Percentiles rank a stretch among this genome's conserved stretches.
Evolutionary conservation across 2,888 invertebrate genomes (phyloP).

Genomic region (Saturnia japonica): DNA sequence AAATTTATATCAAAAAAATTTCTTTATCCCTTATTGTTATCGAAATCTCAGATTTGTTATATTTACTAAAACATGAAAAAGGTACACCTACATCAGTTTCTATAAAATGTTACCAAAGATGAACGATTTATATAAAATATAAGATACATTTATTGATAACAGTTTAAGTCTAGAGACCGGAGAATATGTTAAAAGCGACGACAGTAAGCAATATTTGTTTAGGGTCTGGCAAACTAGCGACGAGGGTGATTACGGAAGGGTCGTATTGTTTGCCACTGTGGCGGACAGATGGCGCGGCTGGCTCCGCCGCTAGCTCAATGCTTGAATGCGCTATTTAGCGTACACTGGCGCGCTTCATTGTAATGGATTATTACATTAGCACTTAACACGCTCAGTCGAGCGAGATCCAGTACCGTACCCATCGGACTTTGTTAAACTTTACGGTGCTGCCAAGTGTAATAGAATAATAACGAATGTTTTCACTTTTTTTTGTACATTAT

Average conservation of each 20-base stretch:
- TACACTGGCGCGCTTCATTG: slow-evolving; percentile 77
- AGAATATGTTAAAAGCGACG: slow-evolving; percentile 49
- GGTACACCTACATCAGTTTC: neutral
- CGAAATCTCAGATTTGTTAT: neutral
- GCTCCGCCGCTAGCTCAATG: slow-evolving; percentile 61
- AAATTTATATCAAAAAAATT: neutral
- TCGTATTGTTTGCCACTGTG: slow-evolving; percentile 69
- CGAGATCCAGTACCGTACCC: slow-evolving; percentile 70
- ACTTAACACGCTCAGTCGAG: slow-evolving; percentile 79
- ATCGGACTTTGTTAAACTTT: slow-evolving; percentile 63
- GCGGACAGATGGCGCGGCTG: slow-evolving; percentile 72
- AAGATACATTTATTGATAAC: slow-evolving; percentile 45
- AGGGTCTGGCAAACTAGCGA: slow-evolving; percentile 70
- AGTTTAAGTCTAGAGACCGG: slow-evolving; percentile 42
- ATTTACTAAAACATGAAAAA: neutral
- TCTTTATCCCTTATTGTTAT: neutral
- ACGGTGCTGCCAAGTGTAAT: slow-evolving; percentile 58
- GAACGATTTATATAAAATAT: slow-evolving; percentile 25
- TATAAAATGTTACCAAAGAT: slow-evolving; percentile 10
- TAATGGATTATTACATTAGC: slow-evolving; percentile 82
- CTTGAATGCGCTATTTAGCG: slow-evolving; percentile 80
- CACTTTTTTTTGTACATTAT: slow-evolving; percentile 28
- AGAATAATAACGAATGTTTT: slow-evolving; percentile 43
- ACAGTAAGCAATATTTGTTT: slow-evolving; percentile 70
- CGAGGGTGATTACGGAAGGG: slow-evolving; percentile 73